Conservation (phyloP, 2,888 invertebrate species). For the Fragum fragum region DNA sequence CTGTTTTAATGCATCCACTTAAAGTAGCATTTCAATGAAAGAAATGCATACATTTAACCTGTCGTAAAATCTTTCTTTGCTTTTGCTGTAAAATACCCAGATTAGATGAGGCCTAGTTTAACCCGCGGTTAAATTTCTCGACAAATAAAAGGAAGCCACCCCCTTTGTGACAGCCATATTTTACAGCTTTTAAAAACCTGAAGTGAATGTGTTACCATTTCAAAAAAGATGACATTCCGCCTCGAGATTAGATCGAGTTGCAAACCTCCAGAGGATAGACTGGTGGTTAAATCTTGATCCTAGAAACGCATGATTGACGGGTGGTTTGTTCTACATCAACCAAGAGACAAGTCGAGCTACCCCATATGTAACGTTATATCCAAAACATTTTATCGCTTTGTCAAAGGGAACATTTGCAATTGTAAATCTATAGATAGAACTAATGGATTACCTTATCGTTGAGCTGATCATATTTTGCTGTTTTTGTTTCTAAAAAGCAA, state of each 20-base stretch:
- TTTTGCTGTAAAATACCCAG: constrained; percentile 14
- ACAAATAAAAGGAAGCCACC: constrained; percentile 9
- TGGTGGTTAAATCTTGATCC: constrained; percentile 18
- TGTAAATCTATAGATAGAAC: constrained; percentile 15
- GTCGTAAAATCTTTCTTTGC: constrained; percentile 36
- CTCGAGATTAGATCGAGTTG: constrained; percentile 16
- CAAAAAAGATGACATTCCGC: constrained; percentile 26
- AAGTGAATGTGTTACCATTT: constrained; percentile 26
- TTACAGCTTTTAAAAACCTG: constrained; percentile 21
- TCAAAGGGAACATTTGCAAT: constrained; percentile 13
- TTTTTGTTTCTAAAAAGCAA: constrained; percentile 10
- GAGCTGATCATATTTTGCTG: constrained; percentile 7
- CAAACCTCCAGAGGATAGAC: constrained; percentile 25
- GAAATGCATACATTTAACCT: constrained; percentile 29
- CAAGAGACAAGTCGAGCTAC: constrained; percentile 1
- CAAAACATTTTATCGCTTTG: constrained; percentile 30
- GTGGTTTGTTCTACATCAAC: constrained; percentile 15
- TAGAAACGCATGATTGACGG: constrained; percentile 35
- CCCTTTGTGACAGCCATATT: constrained; percentile 25
- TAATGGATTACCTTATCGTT: constrained; percentile 24
- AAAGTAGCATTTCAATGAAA: constrained; percentile 34
- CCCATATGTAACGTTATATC: constrained; percentile 28
- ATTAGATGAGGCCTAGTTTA: background rate
- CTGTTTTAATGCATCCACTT: constrained; percentile 31
- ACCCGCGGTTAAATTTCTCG: constrained; percentile 27